Evolutionary conservation across 2,888 invertebrate genomes (phyloP).

Genomic region (Ceramica pisi): DNA sequence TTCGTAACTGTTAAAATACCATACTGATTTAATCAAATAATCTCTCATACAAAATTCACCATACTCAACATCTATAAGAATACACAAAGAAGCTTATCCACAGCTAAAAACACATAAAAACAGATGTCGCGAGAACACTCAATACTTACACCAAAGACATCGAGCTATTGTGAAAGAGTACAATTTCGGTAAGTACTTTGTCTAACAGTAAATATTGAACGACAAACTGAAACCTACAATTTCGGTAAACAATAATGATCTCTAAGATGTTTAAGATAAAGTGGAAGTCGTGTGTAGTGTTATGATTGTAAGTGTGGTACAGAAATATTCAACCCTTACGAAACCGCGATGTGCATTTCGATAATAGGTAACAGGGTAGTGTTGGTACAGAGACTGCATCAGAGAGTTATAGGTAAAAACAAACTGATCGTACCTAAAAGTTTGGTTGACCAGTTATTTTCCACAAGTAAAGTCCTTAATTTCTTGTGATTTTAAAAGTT

Average conservation of each 20-base stretch:
- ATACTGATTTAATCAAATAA: not conserved
- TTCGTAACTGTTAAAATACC: too few species aligned
- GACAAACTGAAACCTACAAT: constrained; percentile 15
- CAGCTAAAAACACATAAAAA: constrained; percentile 29
- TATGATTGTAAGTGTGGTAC: constrained; percentile 62
- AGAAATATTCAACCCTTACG: constrained; percentile 87
- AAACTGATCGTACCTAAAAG: too few species aligned
- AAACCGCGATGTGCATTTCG: constrained; percentile 88
- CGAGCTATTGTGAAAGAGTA: constrained; percentile 49
- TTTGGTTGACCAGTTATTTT: too few species aligned
- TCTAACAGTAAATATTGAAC: constrained; percentile 47
- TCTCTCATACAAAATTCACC: not conserved
- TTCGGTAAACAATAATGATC: constrained; percentile 20
- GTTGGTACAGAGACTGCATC: constrained; percentile 52
- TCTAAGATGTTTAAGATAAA: constrained; percentile 50
- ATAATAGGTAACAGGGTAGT: constrained; percentile 83
- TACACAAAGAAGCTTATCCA: not conserved
- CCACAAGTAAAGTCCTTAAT: too few species aligned
- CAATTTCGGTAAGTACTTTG: constrained; percentile 58
- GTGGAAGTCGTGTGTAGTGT: constrained; percentile 15
- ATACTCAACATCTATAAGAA: not conserved
- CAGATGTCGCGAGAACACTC: constrained; percentile 30
- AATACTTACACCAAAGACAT: constrained; percentile 39
- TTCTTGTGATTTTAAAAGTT: too few species aligned
- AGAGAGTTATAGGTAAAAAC: too few species aligned